Evolutionary conservation across 2,113 vertebrate species (phyloP).

Genomic region (Psettodes erumei): DNA sequence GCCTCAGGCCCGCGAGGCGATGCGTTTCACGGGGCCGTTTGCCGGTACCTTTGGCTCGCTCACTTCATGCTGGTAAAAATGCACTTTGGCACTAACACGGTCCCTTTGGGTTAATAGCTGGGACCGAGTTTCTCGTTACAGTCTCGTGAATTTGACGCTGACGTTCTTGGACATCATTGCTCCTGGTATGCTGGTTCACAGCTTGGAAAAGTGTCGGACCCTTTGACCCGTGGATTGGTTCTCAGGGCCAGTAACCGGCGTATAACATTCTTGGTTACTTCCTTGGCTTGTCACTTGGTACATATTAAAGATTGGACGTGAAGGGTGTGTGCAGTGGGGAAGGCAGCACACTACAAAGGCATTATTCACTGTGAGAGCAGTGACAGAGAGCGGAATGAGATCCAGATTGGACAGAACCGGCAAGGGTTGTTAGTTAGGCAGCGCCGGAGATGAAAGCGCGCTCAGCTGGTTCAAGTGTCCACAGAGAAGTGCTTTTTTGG

Average conservation of each 20-base stretch:
- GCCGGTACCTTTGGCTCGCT: constrained; percentile 38
- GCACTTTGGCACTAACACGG: constrained; percentile 29
- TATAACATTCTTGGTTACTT: constrained; percentile 77
- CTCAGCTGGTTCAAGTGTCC: constrained; percentile 51
- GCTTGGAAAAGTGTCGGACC: constrained; percentile 48
- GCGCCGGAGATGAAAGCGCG: constrained; percentile 61
- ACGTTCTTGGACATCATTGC: constrained; percentile 64
- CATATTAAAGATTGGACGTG: constrained; percentile 68
- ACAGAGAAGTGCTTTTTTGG: constrained; percentile 57
- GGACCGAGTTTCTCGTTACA: constrained; percentile 48
- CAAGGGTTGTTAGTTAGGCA: constrained; percentile 48
- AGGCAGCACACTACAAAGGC: constrained; percentile 70
- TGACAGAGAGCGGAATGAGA: constrained; percentile 68
- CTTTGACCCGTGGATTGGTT: constrained; percentile 74
- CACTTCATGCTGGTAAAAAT: constrained; percentile 48
- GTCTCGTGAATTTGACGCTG: constrained; percentile 70
- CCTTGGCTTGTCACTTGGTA: constrained; percentile 76
- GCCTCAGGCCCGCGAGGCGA: constrained; percentile 48
- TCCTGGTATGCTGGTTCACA: constrained; percentile 40
- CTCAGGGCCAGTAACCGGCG: constrained; percentile 70
- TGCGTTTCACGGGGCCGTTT: constrained; percentile 55
- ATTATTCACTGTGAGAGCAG: constrained; percentile 74
- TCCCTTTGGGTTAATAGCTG: constrained; percentile 38
- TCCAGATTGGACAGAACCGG: constrained; percentile 66
- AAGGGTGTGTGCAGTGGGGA: constrained; percentile 52